Conservation (phyloP, 2,888 invertebrate species). For the Habroteleia sp. region DNA sequence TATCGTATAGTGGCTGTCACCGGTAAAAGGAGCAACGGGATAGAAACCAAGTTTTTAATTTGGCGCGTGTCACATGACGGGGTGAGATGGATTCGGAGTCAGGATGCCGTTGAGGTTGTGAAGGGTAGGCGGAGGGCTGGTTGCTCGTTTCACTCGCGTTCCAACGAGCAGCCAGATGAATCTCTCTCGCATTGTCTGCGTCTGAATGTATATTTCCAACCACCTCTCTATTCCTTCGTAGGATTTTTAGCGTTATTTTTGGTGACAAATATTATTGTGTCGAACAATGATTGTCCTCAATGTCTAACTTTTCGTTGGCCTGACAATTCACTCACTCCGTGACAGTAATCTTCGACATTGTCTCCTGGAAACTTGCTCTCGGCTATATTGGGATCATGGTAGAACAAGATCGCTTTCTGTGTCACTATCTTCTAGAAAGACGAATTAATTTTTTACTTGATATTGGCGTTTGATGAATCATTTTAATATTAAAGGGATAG, state of each 20-base stretch:
- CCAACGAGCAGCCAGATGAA: constrained; percentile 77
- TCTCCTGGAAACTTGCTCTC: constrained; percentile 73
- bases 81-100: constrained; percentile 65
- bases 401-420: constrained; percentile 64
- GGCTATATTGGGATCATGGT: constrained; percentile 77
- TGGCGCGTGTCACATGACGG: constrained; percentile 76
- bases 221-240: constrained; percentile 70
- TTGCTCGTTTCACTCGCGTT: constrained; percentile 67
- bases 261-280: constrained; percentile 81
- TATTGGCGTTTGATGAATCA: constrained; percentile 32
- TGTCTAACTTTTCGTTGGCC: constrained; percentile 67
- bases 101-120: constrained; percentile 63
- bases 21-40: constrained; percentile 72
- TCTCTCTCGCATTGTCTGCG: constrained; percentile 78
- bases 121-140: constrained; percentile 57
- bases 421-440: constrained; percentile 44
- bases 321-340: constrained; percentile 63
- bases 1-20: constrained; percentile 71
- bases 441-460: constrained; percentile 53
- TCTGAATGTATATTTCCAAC: constrained; percentile 76
- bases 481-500: no score
- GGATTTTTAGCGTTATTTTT: constrained; percentile 77
- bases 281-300: constrained; percentile 79
- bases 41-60: constrained; percentile 80
- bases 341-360: constrained; percentile 78